Base-by-base conservation (phyloP, 2,113 vertebrate genomes). In the Pluvialis apricaria region DNA sequence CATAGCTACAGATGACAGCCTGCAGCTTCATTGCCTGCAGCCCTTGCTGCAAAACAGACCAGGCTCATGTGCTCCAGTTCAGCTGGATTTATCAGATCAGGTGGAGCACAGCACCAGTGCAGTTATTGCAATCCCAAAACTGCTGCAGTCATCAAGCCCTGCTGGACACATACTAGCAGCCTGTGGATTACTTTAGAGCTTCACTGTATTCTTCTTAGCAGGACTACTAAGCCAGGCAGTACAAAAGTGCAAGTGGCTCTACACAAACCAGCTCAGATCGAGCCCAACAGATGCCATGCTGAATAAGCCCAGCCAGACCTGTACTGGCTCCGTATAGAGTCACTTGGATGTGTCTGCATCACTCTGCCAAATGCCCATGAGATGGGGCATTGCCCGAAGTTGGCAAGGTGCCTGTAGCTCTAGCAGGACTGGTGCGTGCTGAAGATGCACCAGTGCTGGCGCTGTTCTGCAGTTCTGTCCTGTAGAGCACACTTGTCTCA, bases 41-140 rank as follows among this genome's bases (percentile, higher is more conserved):
- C 25, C 13, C 38, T 52, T 26, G 10, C 6, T 47, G 51, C 51
- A 66, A 36, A 84, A 15, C 11, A 13, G 21, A 88, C n/a, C 26
- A 61, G 21, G 29, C 7, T 90, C 8, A 69, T 66, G 69, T 36
- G 19, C 45, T 90, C 20, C 22, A 51, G n/a, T 65, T 36, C 54
- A 54, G 44, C 31, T 55, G 88, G 34, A 71, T 72, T 77, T 79
- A 69, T 31, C 36, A 76, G 31, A 34, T 47, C 36, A 32, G 31
- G 13, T 40, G 75, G 12, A 90, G 24, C 44, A 49, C 11, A 0
- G 0, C 36, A 19, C 31, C 68, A 82, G 5, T 31, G 31, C 36
- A 34, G 22, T 13, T 47, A 69, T 3, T 69, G 36, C 66, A 68
- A 17, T 68, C 21, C 32, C 34, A 17, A 77, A 49, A 52, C 5